Evolutionary conservation across 35 echinoderm and acorn worm genomes (phyloP).

Genomic region (Heliocidaris erythrogramma): DNA sequence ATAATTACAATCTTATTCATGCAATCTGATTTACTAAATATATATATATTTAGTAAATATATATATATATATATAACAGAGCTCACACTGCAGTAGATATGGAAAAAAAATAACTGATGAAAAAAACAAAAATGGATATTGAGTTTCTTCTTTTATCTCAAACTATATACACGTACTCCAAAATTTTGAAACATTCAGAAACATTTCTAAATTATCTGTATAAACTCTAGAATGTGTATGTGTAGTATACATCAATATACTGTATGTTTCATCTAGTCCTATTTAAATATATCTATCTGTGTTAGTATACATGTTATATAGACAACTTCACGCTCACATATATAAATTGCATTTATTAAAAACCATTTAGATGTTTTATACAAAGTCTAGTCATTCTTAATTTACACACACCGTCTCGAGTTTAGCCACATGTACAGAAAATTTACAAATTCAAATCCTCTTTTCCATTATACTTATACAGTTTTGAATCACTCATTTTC

Average conservation of each 20-base stretch:
- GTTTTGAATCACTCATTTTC: background rate
- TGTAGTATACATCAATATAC: constrained; percentile 10
- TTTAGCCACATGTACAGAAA: constrained; percentile 11
- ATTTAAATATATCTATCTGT: constrained; percentile 43
- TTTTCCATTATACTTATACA: background rate
- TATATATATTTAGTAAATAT: background rate
- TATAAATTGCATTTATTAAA: constrained; percentile 44
- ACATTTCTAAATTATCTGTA: background rate
- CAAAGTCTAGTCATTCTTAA: background rate
- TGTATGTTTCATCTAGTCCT: background rate
- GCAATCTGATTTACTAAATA: background rate
- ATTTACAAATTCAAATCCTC: constrained; percentile 4
- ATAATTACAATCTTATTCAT: background rate
- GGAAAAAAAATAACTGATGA: too few relatives aligned
- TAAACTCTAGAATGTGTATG: constrained; percentile 21
- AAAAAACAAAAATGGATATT: background rate
- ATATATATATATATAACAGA: background rate
- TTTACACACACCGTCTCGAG: constrained; percentile 14
- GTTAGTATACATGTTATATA: constrained; percentile 34
- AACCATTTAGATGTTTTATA: constrained; percentile 32
- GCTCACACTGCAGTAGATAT: background rate
- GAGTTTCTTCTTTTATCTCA: background rate
- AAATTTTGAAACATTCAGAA: background rate
- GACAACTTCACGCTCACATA: constrained; percentile 37
- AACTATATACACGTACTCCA: background rate